Evolutionary conservation across 2,113 vertebrate genomes (phyloP), one percentile per base, ranked within the genome.

Genomic region (Cebidichthys violaceus): DNA sequence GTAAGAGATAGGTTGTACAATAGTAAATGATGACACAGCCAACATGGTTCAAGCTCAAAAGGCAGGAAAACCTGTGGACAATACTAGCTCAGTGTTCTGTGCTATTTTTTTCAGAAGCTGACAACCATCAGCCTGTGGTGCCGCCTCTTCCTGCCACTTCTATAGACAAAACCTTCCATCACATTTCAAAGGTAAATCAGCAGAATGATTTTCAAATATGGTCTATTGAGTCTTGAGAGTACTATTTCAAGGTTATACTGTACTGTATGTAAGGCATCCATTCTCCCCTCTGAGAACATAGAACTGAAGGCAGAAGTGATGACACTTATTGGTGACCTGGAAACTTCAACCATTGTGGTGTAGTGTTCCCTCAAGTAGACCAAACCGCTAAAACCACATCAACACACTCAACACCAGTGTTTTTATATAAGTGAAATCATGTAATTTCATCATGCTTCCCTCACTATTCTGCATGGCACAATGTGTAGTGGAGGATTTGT

Each of bases 121-220:
- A 79, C 0, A 64, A 69, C 33, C 86, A 81, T 18, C 90, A n/a
- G 60, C 55, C 81, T 37, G 39, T 79, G 69, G 68, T 67, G 27
- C 22, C 9, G 0, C 66, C 68, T 71, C 83, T 76, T 66, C 61
- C 77, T 45, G 37, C 35, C 11, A 3, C 70, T 6, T n/a, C 78
- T 77, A 85, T 89, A 74, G 92, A 84, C 31, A 84, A 84, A 62
- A 6, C 64, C 31, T 64, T 82, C 18, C 83, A 60, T 39, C 76
- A 62, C 0, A 39, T 68, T 20, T 88, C 84, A 62, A 66, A 81
- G 87, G 90, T 93, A 75, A 87, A 35, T 22, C 41, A 22, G 4
- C 35, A 50, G 11, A 77, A 22, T 18, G 2, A 3, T 20, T 45
- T 70, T 45, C 4, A 33, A 17, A 13, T 1, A 9, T 9, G 37